Base-by-base conservation (phyloP, 2,888 invertebrate genomes). In the Cryptophagus acutangulus region DNA sequence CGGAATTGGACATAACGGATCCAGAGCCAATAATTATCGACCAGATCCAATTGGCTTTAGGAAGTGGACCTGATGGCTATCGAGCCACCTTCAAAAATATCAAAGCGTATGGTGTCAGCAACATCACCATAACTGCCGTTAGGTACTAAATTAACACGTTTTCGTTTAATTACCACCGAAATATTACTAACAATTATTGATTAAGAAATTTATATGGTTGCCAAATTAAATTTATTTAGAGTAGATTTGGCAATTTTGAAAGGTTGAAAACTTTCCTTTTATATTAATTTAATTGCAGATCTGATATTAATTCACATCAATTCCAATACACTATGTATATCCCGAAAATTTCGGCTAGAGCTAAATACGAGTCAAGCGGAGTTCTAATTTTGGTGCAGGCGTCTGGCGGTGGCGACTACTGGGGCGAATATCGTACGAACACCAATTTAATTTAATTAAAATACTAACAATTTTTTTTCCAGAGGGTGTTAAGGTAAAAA, bases 401-500 rank as follows among this genome's bases (percentile, higher is more conserved):
- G 4, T 84, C 87, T 0, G 88, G 89, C 2, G 86, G 87, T 35
- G 89, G 89, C 2, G 87, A 89, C 63, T 89, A 89, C 67, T 89
- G 88, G 88, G 89, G 89, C 40, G 87, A 88, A 71, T 89, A 89
- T 59, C 86, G 89, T 88, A 63, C 69, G 63, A 31, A 35, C 17
- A 13, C 9, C 3, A 12, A 12, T 26, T 26, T 20, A 20, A 20
- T 20, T 20, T 20, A 20, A 4, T 13, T 9, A 16, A 33, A 33
- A 10, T 33, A 33, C 12, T 33, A 33, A 14, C 4, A 28, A 35
- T 31, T 10, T n/a, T 20, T 31, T 14, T 45, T 65, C 1, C 69
- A 89, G 89, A 87, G 61, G 86, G 86, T 34, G 87, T 87, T 8
- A 84, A 83, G 62, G 87, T 87, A 1, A 89, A 89, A 67, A 82